phyloP scores from a whole-genome alignment of 2,113 vertebrate species.

The Sapajus apella region DNA sequence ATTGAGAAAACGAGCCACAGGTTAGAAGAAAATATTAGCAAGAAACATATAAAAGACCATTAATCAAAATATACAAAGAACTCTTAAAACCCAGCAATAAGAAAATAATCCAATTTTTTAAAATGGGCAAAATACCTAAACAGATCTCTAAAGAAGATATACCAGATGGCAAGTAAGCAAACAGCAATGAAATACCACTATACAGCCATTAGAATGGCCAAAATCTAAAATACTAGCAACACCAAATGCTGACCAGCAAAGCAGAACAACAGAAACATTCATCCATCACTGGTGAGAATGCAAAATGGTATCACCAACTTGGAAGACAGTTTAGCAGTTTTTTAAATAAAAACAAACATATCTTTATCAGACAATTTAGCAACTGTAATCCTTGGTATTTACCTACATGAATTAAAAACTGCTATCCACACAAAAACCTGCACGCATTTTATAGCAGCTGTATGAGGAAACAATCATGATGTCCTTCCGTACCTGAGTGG shows the following conservation, averaged over 20 bases:
- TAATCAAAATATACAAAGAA: not conserved
- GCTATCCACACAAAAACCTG: not conserved
- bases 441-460: not conserved
- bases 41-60: not conserved
- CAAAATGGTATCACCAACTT: not conserved
- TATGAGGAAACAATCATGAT: not conserved
- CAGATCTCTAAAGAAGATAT: not conserved
- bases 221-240: not conserved
- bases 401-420: not conserved
- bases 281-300: not conserved
- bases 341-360: not conserved
- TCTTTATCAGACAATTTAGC: not conserved
- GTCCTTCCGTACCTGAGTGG: not conserved
- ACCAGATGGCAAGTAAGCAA: not conserved
- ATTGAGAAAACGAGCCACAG: not conserved
- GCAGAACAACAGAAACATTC: not conserved
- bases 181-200: not conserved
- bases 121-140: not conserved
- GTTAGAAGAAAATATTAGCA: not conserved
- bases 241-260: not conserved
- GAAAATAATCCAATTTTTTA: not conserved
- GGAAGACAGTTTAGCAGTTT: not conserved
- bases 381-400: not conserved
- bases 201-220: not conserved
- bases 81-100: not conserved